phyloP scores from a whole-genome alignment of 2,113 vertebrate genomes.

The Cacatua alba region DNA sequence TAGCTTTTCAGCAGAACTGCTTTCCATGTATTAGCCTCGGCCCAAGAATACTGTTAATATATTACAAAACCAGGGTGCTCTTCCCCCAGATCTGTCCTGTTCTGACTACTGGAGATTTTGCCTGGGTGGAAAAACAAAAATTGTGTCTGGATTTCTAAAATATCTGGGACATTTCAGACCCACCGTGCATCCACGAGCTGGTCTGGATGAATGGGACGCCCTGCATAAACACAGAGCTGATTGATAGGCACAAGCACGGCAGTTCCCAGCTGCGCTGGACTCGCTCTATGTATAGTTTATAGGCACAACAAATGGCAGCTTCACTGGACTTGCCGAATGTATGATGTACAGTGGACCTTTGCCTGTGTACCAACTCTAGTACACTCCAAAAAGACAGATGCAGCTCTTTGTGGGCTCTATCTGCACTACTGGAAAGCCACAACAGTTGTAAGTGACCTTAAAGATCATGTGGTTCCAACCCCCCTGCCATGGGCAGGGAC shows the following conservation, averaged over 20 bases:
- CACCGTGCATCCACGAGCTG: accelerated
- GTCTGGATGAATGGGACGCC: not conserved
- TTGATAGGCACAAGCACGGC: accelerated
- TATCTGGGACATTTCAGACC: not conserved
- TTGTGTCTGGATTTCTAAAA: not conserved
- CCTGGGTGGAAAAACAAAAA: not conserved
- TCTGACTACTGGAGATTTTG: not conserved
- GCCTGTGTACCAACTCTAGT: not conserved
- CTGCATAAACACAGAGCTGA: not conserved
- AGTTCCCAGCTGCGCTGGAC: not conserved
- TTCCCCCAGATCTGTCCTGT: not conserved
- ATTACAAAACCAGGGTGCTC: not conserved
- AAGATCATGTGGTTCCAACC: not conserved
- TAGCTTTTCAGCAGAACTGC: not conserved
- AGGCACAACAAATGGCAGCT: not conserved
- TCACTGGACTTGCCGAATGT: not conserved
- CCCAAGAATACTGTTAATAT: not conserved
- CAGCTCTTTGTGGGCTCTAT: not conserved
- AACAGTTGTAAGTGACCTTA: not conserved
- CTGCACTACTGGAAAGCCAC: not conserved
- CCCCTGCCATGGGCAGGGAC: not conserved
- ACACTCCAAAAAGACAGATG: not conserved
- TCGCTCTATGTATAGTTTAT: accelerated
- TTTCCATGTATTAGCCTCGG: not conserved
- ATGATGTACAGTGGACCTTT: not conserved